Evolutionary conservation across 2,888 invertebrate species (phyloP), one percentile per base, ranked within the genome.

Genomic region (Parapristionchus giblindavisi): DNA sequence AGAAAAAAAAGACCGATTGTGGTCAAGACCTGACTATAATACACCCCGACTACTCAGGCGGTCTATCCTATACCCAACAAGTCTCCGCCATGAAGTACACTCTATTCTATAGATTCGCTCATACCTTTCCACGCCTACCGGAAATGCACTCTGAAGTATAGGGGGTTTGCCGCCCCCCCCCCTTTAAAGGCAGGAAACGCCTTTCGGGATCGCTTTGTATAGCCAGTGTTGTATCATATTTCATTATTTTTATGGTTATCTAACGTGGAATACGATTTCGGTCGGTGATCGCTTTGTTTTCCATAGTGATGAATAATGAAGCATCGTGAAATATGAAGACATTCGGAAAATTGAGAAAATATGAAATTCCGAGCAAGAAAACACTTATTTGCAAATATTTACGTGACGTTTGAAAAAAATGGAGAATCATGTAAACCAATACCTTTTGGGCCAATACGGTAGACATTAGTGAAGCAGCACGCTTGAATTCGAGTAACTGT

Each of bases 401-500:
- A 32, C 11, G 4, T 52, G 52, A 4, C 21, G 52, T 52, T 52
- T 4, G n/a, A n/a, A 52, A 5, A 17, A 21, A 11, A 56, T 56
- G 29, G 32, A 14, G 56, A 27, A 56, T 29, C 17, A 3, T 8
- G 2, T 11, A 0, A 36, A 40, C 32, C 29, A 65, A 40, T 36
- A 43, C 43, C 32, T 65, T 65, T 43, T 65, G 63, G 27, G 43
- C 68, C 27, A 68, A 11, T 52, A 34, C 51, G 34, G 51, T 68
- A 6, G 51, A 32, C 56, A 71, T 38, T 1, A 71, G 70, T 29
- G 56, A 21, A 1, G 54, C 56, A 4, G 70, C 70, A 29, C 70
- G 24, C 21, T 54, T 71, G 70, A 71, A 71, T 48, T 71, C 70
- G 17, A 40, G 56, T 40, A 71, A 71, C 56, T 71, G 70, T 40